These are phyloP conservation scores for Orussus abietinus DNA, from an alignment of 1,140 invertebrate genomes.

Conservation along the genomic window DNA sequence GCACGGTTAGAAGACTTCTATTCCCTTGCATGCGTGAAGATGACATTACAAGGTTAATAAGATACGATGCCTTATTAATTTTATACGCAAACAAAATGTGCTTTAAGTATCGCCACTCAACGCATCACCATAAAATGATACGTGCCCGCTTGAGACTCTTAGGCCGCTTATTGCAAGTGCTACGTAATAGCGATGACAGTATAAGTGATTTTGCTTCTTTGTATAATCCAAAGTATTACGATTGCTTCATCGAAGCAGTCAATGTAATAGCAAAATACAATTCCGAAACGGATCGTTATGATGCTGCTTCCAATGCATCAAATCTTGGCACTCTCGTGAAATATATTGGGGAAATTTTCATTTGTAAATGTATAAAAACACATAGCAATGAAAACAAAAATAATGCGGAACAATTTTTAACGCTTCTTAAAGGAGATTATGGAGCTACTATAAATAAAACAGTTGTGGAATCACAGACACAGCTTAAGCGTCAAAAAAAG, in stretches of 20 bases:
- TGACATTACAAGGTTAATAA: background rate
- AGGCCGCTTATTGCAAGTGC: no score
- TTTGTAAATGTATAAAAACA: background rate
- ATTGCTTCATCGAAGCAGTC: no score
- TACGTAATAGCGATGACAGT: no score
- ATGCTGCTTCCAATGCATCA: no score
- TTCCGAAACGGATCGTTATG: no score
- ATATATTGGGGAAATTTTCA: background rate
- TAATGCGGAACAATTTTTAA: background rate
- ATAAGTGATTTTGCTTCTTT: no score
- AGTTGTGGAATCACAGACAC: background rate
- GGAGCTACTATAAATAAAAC: constrained; percentile 2
- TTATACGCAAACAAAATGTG: background rate
- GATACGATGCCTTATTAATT: constrained; percentile 1
- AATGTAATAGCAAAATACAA: no score
- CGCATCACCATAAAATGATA: constrained; percentile 1
- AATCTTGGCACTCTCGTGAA: background rate
- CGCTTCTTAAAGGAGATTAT: background rate
- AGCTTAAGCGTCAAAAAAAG: background rate
- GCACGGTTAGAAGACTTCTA: constrained; percentile 1
- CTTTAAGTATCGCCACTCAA: no score
- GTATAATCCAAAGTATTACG: no score
- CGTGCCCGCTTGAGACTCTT: background rate
- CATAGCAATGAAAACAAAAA: constrained; percentile 5
- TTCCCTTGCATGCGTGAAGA: constrained; percentile 5